phyloP scores from a whole-genome alignment of 2,113 vertebrate genomes.

The Proterorhinus semilunaris region DNA sequence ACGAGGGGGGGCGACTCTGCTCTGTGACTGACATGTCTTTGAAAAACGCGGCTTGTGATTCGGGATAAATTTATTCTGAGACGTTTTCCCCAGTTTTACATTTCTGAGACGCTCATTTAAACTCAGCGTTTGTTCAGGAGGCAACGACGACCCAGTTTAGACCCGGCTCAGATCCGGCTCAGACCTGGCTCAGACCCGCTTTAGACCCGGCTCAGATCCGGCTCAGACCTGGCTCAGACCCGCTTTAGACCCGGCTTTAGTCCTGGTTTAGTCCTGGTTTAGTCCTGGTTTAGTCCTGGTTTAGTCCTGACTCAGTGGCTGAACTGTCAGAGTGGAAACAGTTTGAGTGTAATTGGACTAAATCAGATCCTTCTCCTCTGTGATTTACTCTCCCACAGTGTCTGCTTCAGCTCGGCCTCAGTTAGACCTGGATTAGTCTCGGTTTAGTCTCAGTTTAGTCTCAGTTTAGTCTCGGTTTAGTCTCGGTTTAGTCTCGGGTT shows the following conservation, averaged over 20 bases:
- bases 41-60: no score
- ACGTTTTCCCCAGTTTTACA: no score
- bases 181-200: background rate
- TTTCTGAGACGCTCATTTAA: no score
- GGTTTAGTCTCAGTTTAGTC: no score
- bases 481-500: background rate
- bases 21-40: no score
- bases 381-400: background rate
- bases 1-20: no score
- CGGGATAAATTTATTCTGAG: no score
- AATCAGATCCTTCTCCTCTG: background rate
- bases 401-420: background rate
- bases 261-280: background rate
- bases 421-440: background rate
- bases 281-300: background rate
- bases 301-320: background rate
- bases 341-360: background rate
- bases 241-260: background rate
- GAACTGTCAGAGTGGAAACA: background rate
- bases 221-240: background rate
- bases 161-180: background rate
- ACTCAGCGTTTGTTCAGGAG: no score
- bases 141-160: no score
- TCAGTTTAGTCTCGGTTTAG: background rate
- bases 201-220: background rate